Base-by-base conservation (phyloP, 2,797 vertebrate genomes). In the Melanotaenia boesemani region DNA sequence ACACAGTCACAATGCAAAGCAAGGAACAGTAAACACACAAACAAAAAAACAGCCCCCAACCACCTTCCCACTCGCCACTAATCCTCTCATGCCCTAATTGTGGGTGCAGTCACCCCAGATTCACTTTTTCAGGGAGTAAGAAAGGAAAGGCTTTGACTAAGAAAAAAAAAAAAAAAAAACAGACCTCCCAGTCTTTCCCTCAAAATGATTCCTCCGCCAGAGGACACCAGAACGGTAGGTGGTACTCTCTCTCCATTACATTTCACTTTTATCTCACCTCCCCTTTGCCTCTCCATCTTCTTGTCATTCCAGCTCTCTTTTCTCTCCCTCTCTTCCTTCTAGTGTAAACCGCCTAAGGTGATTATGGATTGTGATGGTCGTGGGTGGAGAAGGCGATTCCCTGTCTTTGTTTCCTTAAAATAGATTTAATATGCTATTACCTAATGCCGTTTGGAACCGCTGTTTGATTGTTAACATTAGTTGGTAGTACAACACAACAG, bases 1-100 rank as follows among this genome's bases (percentile, higher is more conserved):
- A 66, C 76, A 76, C 59, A 48, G 73, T 60, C 72, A 88, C 86
- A 90, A 82, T 82, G 63, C 73, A 79, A 80, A 37, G 77, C 67
- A 68, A 72, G 68, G 60, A 84, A 81, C 63, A 79, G 74, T 62
- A 74, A 76, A 75, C 69, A 71, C 74, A 84, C 79, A 78, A 88
- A 91, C 86, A 89, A 89, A 85, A 62, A 89, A 90, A 89, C 85
- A 92, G 87, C 87, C 87, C 83, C 78, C 84, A 89, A 93, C 91
- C 87, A 87, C 85, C 84, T 86, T 88, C 91, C 81, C 73, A 81
- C 89, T 91, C 67, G 62, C 85, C 89, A 67, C 82, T 93, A 94
- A 94, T 94, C 93, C 90, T 87, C 80, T 79, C 85, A 75, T 91
- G 92, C 80, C 91, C 92, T 93, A 91, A 93, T 92, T 93, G 91